phyloP scores from a whole-genome alignment of 2,888 invertebrate species.

The Hirtodrosophila histrioides region DNA sequence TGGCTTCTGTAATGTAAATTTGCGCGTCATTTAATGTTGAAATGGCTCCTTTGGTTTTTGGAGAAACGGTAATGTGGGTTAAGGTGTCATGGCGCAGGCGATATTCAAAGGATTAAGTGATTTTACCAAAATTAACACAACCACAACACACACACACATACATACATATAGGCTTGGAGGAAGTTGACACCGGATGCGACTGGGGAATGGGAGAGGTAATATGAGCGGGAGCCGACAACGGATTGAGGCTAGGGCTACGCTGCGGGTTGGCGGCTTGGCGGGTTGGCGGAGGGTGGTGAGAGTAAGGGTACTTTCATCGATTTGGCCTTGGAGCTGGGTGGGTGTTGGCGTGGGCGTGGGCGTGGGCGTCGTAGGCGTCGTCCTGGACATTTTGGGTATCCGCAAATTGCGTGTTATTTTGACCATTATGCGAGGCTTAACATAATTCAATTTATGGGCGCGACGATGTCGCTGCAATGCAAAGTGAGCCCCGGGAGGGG shows the following conservation, averaged over 20 bases:
- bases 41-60: conserved; percentile 41
- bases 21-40: conserved; percentile 71
- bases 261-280: background rate
- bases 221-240: conserved; percentile 10
- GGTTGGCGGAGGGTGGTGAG: background rate
- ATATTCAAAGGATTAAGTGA: conserved; percentile 79
- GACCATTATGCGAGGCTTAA: conserved; percentile 77
- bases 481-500: conserved; percentile 3
- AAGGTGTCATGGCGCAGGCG: conserved; percentile 58
- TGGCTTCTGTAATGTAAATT: conserved; percentile 65
- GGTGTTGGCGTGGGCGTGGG: conserved; percentile 5
- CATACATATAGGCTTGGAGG: background rate
- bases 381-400: conserved; percentile 50
- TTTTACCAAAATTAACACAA: conserved; percentile 66
- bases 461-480: conserved; percentile 40
- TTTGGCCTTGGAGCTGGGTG: conserved; percentile 23
- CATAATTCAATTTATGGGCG: conserved; percentile 76
- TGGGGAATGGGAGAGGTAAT: conserved; percentile 1
- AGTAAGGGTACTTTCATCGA: conserved; percentile 40
- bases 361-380: conserved; percentile 27
- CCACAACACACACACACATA: conserved; percentile 8
- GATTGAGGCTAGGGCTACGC: conserved; percentile 12
- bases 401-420: conserved; percentile 75
- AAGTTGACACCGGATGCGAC: conserved; percentile 21
- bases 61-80: conserved; percentile 43